Evolutionary conservation across 2,797 vertebrate genomes (phyloP).

Genomic region (Periophthalmus magnuspinnatus): DNA sequence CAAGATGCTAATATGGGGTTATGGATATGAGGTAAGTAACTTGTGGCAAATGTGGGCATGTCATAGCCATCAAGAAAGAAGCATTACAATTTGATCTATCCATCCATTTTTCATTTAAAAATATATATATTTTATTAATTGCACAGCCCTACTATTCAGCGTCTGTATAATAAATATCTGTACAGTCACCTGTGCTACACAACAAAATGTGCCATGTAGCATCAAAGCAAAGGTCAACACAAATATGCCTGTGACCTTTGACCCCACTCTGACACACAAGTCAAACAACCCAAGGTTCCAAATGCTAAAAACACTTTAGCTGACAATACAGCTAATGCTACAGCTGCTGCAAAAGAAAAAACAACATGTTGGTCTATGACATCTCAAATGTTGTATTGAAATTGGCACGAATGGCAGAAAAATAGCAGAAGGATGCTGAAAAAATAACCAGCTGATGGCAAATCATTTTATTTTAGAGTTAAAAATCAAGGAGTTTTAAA

Average conservation of each 20-base stretch:
- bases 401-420: background rate
- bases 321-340: conserved; percentile 29
- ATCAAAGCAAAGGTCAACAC: conserved; percentile 22
- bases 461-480: no score
- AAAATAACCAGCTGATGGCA: background rate
- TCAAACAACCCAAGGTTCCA: conserved; percentile 17
- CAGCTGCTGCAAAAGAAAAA: conserved; percentile 26
- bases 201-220: background rate
- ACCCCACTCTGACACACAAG: conserved; percentile 30
- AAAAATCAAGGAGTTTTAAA: no score
- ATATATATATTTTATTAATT: no score
- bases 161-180: background rate
- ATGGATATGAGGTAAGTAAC: background rate
- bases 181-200: background rate
- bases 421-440: background rate
- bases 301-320: conserved; percentile 27
- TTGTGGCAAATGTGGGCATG: no score
- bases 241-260: conserved; percentile 38
- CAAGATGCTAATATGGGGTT: background rate
- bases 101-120: no score
- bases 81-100: no score
- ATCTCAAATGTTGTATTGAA: background rate
- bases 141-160: background rate
- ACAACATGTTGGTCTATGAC: background rate
- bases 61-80: no score